Evolutionary conservation across 2,797 vertebrate genomes (phyloP), one percentile per base, ranked within the genome.

Genomic region (Carapus acus): DNA sequence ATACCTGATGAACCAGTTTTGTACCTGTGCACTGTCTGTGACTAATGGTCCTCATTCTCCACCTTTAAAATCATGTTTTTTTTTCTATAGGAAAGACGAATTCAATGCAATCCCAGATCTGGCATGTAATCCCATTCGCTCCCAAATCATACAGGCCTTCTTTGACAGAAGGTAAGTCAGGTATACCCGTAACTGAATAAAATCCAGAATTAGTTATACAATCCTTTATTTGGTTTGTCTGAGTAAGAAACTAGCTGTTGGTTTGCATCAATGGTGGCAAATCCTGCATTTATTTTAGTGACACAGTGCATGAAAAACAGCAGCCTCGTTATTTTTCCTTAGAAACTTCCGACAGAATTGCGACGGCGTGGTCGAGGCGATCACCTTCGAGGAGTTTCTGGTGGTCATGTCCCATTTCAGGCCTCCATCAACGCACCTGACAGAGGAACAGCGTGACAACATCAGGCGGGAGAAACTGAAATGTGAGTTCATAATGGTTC

Each of bases 341-440:
- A 97, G 95, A 77, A 97, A 97, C 82, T 88, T 93, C 33, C 80
- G 80, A 17, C 86, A 84, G 60, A 86, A 85, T 7, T 68, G 14
- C 0, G 73, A 47, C 13, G 89, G 87, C 1, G 70, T 55, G 0
- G 90, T 85, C 0, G 82, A 92, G 0, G 93, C 94, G 84, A 97
- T 98, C 71, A 78, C 84, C 80, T 96, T 98, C 0, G 93, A 96
- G 67, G 88, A 97, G 71, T 98, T 98, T 63, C 83, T 98, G 71
- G 87, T 88, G 62, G 89, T 94, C 80, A 93, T 98, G 93, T 93
- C 93, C 55, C 90, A 94, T 76, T 97, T 98, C 81, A 86, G 87
- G 77, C 92, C 94, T 4, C 92, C 94, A 0, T 82, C 89, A 5
- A 72, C 73, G 63, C 69, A 85, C 65, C 79, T 91, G 73, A 89